phyloP scores from a whole-genome alignment of 2,888 invertebrate species.

The Lottia gigantea region DNA sequence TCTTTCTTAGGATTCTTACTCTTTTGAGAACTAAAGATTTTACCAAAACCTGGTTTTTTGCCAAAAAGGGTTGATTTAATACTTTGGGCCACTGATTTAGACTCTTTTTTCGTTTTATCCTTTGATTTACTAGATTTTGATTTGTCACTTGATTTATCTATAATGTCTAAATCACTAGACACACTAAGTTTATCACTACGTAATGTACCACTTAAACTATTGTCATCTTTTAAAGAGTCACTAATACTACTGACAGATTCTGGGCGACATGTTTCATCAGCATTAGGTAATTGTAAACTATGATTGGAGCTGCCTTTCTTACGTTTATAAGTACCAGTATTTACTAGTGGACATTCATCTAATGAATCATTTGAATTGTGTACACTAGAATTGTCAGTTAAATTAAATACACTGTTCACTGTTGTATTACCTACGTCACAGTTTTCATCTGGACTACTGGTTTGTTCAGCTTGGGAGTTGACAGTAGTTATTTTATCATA shows the following conservation, averaged over 20 bases:
- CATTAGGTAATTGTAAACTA: slow-evolving; percentile 50
- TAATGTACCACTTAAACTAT: slow-evolving; percentile 22
- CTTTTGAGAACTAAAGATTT: slow-evolving; percentile 22
- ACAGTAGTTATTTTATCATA: slow-evolving; percentile 62
- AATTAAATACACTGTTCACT: slow-evolving; percentile 6
- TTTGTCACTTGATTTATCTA: slow-evolving; percentile 28
- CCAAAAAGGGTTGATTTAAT: slow-evolving; percentile 25
- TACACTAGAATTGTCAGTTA: slow-evolving; percentile 3
- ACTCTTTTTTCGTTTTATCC: slow-evolving; percentile 13
- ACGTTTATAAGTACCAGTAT: slow-evolving; percentile 54
- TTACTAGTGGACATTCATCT: slow-evolving; percentile 36
- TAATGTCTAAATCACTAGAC: slow-evolving; percentile 28
- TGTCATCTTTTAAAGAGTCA: slow-evolving; percentile 15
- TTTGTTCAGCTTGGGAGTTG: background rate
- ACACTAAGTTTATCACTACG: slow-evolving; percentile 28
- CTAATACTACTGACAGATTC: slow-evolving; percentile 24
- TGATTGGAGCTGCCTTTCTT: slow-evolving; percentile 43
- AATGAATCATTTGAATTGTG: slow-evolving; percentile 25
- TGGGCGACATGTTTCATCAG: slow-evolving; percentile 54
- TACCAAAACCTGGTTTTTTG: slow-evolving; percentile 19
- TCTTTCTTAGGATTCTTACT: slow-evolving; percentile 28
- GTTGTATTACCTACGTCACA: background rate
- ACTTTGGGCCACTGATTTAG: slow-evolving; percentile 28
- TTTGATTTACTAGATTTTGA: slow-evolving; percentile 7
- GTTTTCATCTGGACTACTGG: background rate